Evolutionary conservation across 1,140 invertebrate genomes (phyloP), one percentile per base, ranked within the genome.

Genomic region (Lasioglossum baleicum): DNA sequence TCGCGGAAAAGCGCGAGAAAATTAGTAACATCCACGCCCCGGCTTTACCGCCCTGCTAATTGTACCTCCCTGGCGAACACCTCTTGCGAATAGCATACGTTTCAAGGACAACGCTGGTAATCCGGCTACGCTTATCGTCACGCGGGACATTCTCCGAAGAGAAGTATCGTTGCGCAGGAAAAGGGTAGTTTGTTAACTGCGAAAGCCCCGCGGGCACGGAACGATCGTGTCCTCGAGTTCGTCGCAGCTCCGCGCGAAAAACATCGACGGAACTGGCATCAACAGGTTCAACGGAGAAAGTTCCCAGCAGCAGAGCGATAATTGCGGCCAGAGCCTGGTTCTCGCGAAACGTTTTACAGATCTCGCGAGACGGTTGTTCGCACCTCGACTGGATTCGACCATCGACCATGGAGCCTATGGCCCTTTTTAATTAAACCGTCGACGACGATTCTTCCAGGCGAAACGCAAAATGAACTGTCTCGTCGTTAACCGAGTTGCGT

Each of bases 261-360:
- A 79, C 68, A 56, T 56, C 31, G 61, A 7, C 20, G 58, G 66
- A 76, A 76, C 64, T 35, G 58, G 78, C 73, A 81, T 76, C 79
- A 81, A 81, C 79, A 81, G 73, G 79, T 81, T 76, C 35, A n/a
- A n/a, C 44, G 0, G 48, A 40, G 35, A 35, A 81, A 64, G 44
- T 69, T 74, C 69, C 40, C 17, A 58, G 48, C 35, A 64, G 22
- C 58, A 11, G 5, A 20, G 10, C 17, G 20, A 61, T 65, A 69
- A 76, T 75, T 64, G 73, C 53, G 74, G 74, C 56, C 48, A 22
- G 20, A 13, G 26, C 1, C 35, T 20, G n/a, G 0, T 22, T 31
- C 58, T 31, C 66, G 53, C 8, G 58, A 70, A 76, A 76, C 64
- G 48, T 76, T 76, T 56, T 53, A 44, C 73, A 40, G n/a, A 56